A percentile compares a stretch with the other conserved stretches of the same genome.
phyloP scores from a whole-genome alignment of 2,888 invertebrate species.

The Torymus texanus region DNA sequence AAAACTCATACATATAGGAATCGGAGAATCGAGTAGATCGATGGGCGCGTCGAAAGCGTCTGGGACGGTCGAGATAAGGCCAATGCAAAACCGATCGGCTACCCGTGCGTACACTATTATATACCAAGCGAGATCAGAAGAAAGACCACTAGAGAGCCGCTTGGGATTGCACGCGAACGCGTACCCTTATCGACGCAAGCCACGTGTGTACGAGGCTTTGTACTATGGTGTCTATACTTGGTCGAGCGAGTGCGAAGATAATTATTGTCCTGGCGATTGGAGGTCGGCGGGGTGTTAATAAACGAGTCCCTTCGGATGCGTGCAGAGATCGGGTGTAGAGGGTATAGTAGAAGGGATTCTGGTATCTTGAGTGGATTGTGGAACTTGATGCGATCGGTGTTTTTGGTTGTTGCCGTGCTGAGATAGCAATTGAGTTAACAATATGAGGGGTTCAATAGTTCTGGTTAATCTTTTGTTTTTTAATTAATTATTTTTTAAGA shows the following conservation, averaged over 20 bases:
- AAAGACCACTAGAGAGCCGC: slow-evolving; percentile 9
- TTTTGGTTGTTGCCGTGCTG: too few relatives aligned
- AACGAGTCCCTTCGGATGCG: not conserved
- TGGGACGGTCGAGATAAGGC: slow-evolving; percentile 25
- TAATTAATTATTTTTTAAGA: too few relatives aligned
- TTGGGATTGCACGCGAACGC: slow-evolving; percentile 1
- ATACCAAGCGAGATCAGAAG: not conserved
- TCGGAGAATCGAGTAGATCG: too few relatives aligned
- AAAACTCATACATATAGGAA: too few relatives aligned
- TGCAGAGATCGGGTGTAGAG: too few relatives aligned
- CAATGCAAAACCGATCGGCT: slow-evolving; percentile 25
- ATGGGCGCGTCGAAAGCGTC: not conserved
- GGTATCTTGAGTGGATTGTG: too few relatives aligned
- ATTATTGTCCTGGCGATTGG: slow-evolving; percentile 13
- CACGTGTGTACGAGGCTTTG: slow-evolving; percentile 5
- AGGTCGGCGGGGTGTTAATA: not conserved
- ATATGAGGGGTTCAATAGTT: too few relatives aligned
- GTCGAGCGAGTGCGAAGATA: slow-evolving; percentile 29
- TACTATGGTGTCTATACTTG: not conserved
- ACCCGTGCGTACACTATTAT: too few relatives aligned
- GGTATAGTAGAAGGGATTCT: too few relatives aligned
- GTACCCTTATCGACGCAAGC: slow-evolving; percentile 24
- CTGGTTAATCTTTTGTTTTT: too few relatives aligned
- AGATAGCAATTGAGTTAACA: too few relatives aligned
- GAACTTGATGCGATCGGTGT: too few relatives aligned